Evolutionary conservation across 1,140 invertebrate genomes (phyloP).

Genomic region (Diorhabda carinulata): DNA sequence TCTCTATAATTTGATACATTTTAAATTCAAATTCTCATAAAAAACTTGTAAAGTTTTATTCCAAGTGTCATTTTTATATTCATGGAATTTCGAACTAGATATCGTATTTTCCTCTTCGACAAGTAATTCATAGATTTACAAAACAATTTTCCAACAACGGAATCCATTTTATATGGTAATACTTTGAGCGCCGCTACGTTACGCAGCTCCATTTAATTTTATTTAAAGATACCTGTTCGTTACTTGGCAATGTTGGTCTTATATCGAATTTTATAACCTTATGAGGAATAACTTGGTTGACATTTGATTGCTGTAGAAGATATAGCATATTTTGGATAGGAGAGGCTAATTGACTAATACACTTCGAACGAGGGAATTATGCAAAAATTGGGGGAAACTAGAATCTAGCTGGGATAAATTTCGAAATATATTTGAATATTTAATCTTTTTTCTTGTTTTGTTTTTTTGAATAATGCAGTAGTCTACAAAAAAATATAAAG

Average conservation of each 20-base stretch:
- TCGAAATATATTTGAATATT: too few relatives aligned
- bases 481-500: too few relatives aligned
- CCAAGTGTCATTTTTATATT: conserved; percentile 12
- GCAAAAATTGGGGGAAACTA: too few relatives aligned
- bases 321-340: neutral
- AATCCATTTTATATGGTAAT: conserved; percentile 16
- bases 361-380: too few relatives aligned
- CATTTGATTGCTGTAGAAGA: conserved; percentile 4
- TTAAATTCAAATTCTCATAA: neutral
- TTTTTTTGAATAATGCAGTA: too few relatives aligned
- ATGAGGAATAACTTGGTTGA: conserved; percentile 9
- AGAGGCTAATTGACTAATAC: too few relatives aligned
- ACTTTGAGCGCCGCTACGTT: neutral
- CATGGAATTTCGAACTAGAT: conserved; percentile 12
- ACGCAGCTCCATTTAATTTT: neutral
- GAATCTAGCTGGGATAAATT: too few relatives aligned
- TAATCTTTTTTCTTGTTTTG: too few relatives aligned
- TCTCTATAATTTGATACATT: neutral
- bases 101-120: conserved; percentile 10
- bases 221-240: conserved; percentile 8
- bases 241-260: conserved; percentile 8
- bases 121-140: conserved; percentile 15
- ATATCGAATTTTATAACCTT: conserved; percentile 1
- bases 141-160: conserved; percentile 14
- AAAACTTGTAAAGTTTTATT: conserved; percentile 1